Evolutionary conservation across 2,888 invertebrate species (phyloP).

Genomic region (Caenorhabditis afra): DNA sequence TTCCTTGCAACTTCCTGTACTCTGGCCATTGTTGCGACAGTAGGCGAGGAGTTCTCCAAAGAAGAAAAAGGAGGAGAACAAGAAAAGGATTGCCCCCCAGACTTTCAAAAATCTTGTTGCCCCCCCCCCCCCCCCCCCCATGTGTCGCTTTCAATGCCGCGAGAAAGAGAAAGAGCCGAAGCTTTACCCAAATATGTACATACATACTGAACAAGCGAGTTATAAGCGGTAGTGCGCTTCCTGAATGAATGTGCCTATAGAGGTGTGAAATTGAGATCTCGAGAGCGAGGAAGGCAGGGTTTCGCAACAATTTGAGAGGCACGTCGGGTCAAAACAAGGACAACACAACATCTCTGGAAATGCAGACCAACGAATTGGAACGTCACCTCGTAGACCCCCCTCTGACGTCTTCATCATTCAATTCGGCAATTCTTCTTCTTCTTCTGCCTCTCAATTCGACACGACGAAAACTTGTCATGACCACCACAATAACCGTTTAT

Average conservation of each 20-base stretch:
- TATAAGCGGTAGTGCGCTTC: slow-evolving; percentile 60
- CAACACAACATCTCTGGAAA: too few species aligned
- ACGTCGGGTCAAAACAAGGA: too few species aligned
- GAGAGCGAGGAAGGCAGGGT: slow-evolving; percentile 1
- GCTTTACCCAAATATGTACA: slow-evolving; percentile 47
- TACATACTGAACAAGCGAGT: slow-evolving; percentile 45
- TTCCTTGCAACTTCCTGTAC: slow-evolving; percentile 5
- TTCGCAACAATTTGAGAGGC: not conserved
- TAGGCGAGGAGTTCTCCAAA: not conserved
- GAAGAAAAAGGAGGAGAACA: too few species aligned
- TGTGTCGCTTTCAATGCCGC: too few species aligned
- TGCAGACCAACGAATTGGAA: too few species aligned
- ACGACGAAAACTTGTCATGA: slow-evolving; percentile 59
- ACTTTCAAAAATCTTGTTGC: too few species aligned
- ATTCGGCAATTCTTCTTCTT: slow-evolving; percentile 15
- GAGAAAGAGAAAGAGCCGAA: too few species aligned
- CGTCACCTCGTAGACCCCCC: too few species aligned
- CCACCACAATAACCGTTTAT: slow-evolving; percentile 74
- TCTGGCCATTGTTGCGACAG: not conserved
- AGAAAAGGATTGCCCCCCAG: too few species aligned
- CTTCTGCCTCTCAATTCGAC: slow-evolving; percentile 42
- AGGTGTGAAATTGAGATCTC: slow-evolving; percentile 65
- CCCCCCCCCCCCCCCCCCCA: too few species aligned
- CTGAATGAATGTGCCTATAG: slow-evolving; percentile 59
- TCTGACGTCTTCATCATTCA: not conserved